Evolutionary conservation across 2,113 vertebrate genomes (phyloP).

Genomic region (Callionymus lyra): DNA sequence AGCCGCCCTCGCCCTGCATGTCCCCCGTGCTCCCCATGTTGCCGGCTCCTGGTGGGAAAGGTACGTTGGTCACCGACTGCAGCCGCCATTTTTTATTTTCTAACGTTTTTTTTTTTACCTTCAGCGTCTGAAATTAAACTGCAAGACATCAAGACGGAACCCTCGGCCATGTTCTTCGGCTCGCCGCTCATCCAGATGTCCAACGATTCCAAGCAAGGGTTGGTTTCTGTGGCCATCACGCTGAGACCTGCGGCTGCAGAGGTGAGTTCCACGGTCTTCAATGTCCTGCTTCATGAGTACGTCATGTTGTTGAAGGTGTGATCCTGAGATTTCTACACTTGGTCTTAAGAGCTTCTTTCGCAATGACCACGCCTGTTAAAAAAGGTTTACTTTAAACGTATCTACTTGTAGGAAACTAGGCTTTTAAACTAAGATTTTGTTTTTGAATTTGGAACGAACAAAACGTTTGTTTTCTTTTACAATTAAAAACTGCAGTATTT

Average conservation of each 20-base stretch:
- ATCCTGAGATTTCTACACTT: too few relatives aligned
- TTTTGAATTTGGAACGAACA: too few relatives aligned
- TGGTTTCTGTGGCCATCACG: slow-evolving; percentile 93
- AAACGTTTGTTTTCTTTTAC: too few relatives aligned
- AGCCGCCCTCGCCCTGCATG: slow-evolving; percentile 80
- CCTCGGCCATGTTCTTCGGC: slow-evolving; percentile 49
- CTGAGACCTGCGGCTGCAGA: slow-evolving; percentile 87
- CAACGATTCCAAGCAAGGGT: slow-evolving; percentile 81
- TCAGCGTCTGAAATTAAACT: slow-evolving; percentile 76
- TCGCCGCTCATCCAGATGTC: slow-evolving; percentile 71
- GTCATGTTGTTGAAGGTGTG: background rate
- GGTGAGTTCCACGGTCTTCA: slow-evolving; percentile 73
- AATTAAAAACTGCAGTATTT: too few relatives aligned
- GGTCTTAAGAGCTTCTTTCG: too few relatives aligned
- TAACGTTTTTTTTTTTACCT: slow-evolving; percentile 1
- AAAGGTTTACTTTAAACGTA: too few relatives aligned
- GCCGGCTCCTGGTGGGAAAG: slow-evolving; percentile 80
- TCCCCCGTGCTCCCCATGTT: slow-evolving; percentile 91
- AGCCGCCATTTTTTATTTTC: background rate
- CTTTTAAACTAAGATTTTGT: too few relatives aligned
- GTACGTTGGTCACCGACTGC: slow-evolving; percentile 45
- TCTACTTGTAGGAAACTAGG: too few relatives aligned
- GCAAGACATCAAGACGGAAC: slow-evolving; percentile 84
- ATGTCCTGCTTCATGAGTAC: too few relatives aligned
- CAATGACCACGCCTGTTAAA: too few relatives aligned